These are phyloP conservation scores for Globia sparganii DNA, from an alignment of 2,888 invertebrate species.

Conservation along the genomic window DNA sequence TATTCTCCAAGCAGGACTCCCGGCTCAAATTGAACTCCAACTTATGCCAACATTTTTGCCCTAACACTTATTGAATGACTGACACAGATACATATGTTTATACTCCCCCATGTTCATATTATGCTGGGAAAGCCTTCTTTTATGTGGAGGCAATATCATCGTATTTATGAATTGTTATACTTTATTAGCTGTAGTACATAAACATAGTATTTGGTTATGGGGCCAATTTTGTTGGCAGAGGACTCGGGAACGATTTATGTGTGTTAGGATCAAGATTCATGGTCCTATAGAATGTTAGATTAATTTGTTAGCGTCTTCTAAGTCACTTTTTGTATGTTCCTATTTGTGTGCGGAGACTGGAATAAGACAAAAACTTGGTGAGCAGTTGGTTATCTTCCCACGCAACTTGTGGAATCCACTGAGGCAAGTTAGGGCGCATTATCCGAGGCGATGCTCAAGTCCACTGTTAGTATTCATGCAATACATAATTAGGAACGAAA, in stretches of 20 bases:
- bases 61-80: slow-evolving; percentile 41
- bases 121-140: slow-evolving; percentile 18
- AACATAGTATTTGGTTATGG: slow-evolving; percentile 27
- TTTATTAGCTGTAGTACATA: slow-evolving; percentile 28
- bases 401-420: slow-evolving; percentile 24
- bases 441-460: background rate
- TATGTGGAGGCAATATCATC: slow-evolving; percentile 28
- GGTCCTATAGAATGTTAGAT: slow-evolving; percentile 8
- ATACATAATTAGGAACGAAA: slow-evolving; percentile 12
- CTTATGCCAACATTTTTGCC: slow-evolving; percentile 9
- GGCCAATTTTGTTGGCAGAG: slow-evolving; percentile 27
- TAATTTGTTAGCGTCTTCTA: slow-evolving; percentile 28
- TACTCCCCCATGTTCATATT: slow-evolving; percentile 17
- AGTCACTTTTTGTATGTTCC: slow-evolving; percentile 35
- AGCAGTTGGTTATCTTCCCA: slow-evolving; percentile 44
- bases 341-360: slow-evolving; percentile 23
- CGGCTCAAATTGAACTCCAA: slow-evolving; percentile 1
- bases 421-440: slow-evolving; percentile 18
- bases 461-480: slow-evolving; percentile 20
- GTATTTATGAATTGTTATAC: slow-evolving; percentile 39
- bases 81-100: slow-evolving; percentile 48
- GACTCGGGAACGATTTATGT: slow-evolving; percentile 17
- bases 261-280: slow-evolving; percentile 8
- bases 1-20: slow-evolving; percentile 3
- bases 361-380: slow-evolving; percentile 38